A percentile compares a stretch with the other conserved stretches of the same genome.
Evolutionary conservation across 2,797 vertebrate genomes (phyloP).

Genomic region (Pangasius mekongensis): DNA sequence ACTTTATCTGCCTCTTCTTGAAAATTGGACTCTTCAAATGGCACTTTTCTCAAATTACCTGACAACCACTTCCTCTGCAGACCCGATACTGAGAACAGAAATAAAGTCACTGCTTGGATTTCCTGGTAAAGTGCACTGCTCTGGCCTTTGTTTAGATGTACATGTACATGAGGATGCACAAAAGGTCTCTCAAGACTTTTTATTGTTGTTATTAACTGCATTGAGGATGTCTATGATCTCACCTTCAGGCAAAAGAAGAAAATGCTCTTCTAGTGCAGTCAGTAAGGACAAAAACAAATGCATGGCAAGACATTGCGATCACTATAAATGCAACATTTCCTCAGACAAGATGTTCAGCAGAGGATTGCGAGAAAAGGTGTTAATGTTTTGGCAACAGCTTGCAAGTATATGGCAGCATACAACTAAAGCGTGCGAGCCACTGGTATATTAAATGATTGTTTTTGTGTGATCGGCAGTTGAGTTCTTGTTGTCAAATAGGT

Average conservation of each 20-base stretch:
- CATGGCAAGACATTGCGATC: no score
- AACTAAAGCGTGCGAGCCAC: no score
- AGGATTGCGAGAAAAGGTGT: no score
- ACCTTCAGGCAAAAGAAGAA: constrained; percentile 34
- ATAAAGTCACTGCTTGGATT: constrained; percentile 32
- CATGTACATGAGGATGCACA: constrained; percentile 8
- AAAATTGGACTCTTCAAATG: constrained; percentile 67
- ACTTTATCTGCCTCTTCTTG: constrained; percentile 59
- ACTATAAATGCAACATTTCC: no score
- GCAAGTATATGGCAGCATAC: no score
- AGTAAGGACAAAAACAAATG: no score
- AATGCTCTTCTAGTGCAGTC: no score
- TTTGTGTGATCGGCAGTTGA: no score
- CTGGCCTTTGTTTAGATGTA: constrained; percentile 34
- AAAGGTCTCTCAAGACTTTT: constrained; percentile 30
- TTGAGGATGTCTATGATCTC: constrained; percentile 31
- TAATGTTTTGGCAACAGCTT: no score
- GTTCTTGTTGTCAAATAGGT: no score
- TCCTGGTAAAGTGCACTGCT: constrained; percentile 28
- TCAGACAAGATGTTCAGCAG: no score
- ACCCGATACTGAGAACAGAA: constrained; percentile 46
- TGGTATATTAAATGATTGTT: no score
- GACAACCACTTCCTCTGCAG: constrained; percentile 52
- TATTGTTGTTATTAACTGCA: constrained; percentile 37
- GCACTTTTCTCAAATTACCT: constrained; percentile 63